These are phyloP conservation scores for Nixonia krombeini DNA, from an alignment of 1,140 invertebrate genomes.

Conservation along the genomic window DNA sequence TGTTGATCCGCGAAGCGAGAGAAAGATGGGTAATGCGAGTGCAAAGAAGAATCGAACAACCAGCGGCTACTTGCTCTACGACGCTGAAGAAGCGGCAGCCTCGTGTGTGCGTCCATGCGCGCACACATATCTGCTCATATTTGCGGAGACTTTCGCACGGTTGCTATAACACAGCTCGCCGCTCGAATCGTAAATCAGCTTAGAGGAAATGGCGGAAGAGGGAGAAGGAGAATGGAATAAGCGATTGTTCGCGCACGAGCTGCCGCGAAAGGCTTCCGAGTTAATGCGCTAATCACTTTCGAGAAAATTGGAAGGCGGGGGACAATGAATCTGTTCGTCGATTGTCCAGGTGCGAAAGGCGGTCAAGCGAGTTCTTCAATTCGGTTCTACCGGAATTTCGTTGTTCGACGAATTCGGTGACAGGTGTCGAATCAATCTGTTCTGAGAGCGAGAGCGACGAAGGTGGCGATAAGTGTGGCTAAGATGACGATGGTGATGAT, in stretches of 20 bases:
- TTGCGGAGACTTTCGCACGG: slow-evolving; percentile 49
- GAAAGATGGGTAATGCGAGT: slow-evolving; percentile 24
- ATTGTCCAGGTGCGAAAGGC: too few species aligned
- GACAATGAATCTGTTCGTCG: too few species aligned
- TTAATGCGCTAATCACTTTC: slow-evolving; percentile 4
- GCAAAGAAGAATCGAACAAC: slow-evolving; percentile 41
- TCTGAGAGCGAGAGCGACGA: too few species aligned
- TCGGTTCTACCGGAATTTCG: too few species aligned
- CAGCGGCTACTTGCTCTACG: slow-evolving; percentile 48
- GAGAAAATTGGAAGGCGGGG: background rate
- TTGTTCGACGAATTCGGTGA: too few species aligned
- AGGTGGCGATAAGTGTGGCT: too few species aligned
- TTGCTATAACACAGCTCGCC: slow-evolving; percentile 34
- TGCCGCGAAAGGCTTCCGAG: too few species aligned
- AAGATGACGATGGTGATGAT: too few species aligned
- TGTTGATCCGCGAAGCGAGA: slow-evolving; percentile 47
- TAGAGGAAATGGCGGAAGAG: slow-evolving; percentile 35
- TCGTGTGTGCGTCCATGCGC: slow-evolving; percentile 12
- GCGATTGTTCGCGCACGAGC: slow-evolving; percentile 17
- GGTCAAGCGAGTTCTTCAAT: too few species aligned
- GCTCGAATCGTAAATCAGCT: slow-evolving; percentile 54
- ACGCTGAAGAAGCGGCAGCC: slow-evolving; percentile 19
- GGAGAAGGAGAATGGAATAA: background rate
- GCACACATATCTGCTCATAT: slow-evolving; percentile 27
- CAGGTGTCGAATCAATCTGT: too few species aligned